Evolutionary conservation across 1,140 invertebrate genomes (phyloP).

Genomic region (Pogonomyrmex barbatus): DNA sequence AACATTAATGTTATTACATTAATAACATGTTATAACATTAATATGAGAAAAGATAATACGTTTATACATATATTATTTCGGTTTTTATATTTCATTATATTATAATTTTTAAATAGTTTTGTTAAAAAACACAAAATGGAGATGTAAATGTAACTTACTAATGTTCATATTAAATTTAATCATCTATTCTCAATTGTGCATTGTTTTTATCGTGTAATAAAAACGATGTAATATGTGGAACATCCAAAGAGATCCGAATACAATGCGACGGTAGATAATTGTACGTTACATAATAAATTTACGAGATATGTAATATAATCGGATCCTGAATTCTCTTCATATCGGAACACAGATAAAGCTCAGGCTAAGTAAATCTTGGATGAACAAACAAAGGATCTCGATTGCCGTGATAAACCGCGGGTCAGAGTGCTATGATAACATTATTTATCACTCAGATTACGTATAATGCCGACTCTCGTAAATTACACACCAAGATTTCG

Average conservation of each 20-base stretch:
- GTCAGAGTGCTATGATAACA: slow-evolving; percentile 24
- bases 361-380: slow-evolving; percentile 7
- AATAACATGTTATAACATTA: neutral
- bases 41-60: neutral
- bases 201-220: neutral
- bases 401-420: slow-evolving; percentile 31
- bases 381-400: slow-evolving; percentile 22
- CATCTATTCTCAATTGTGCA: neutral
- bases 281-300: neutral
- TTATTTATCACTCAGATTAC: slow-evolving; percentile 49
- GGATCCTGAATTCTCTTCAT: slow-evolving; percentile 28
- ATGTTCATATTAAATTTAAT: neutral
- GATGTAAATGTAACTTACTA: neutral
- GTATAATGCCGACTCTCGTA: slow-evolving; percentile 32
- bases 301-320: neutral
- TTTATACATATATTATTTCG: neutral
- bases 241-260: neutral
- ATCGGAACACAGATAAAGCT: slow-evolving; percentile 17
- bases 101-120: neutral
- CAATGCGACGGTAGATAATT: neutral
- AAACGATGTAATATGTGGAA: neutral
- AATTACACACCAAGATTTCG: slow-evolving; percentile 52
- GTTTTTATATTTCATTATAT: neutral
- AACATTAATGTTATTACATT: neutral
- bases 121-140: neutral